Base-by-base conservation (phyloP, 2,113 vertebrate species). In the Panthera leo region DNA sequence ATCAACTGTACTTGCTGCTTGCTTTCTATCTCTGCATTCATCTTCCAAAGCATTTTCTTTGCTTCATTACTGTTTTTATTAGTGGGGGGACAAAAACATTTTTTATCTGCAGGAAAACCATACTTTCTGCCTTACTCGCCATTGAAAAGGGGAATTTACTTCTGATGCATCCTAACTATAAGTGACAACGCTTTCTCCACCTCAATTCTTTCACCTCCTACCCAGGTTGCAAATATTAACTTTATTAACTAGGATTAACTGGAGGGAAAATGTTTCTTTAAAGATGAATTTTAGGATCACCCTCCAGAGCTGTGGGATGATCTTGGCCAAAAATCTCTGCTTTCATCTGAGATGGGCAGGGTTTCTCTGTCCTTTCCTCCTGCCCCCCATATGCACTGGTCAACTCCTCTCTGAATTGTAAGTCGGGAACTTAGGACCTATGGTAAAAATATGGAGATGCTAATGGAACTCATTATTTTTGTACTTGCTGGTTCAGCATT, bases 241-340 rank as follows among this genome's bases (percentile, higher is more conserved):
- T 55, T 88, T 45, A 45, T 58, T 93, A 61, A 23, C 21, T 61
- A 58, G 45, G 21, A 48, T 88, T 91, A 84, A 4, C 18, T 68
- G 10, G 53, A 96, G 39, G 27, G 58, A 84, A 89, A 89, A 85
- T 21, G 14, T 63, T 94, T 93, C 85, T 88, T 75, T 85, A 67
- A 55, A 94, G 61, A 27, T 23, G 65, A 36, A 23, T 90, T 76
- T 94, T 45, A 94, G 61, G 36, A 23, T 96, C 75, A 48, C 7
- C 29, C 61, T 79, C 53, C 5, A 0, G 29, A 58, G 15, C 29
- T 79, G 42, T 36, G 23, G 58, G 82, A 84, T 68, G 12, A 90
- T 53, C 78, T 45, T 53, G 85, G 8, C 29, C 39, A 53, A 16
- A 75, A 87, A 68, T 15, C 36, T 73, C 9, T 84, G 23, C 70